These are phyloP conservation scores for Geococcyx californianus DNA, from an alignment of 2,113 vertebrate genomes.

Conservation along the genomic window DNA sequence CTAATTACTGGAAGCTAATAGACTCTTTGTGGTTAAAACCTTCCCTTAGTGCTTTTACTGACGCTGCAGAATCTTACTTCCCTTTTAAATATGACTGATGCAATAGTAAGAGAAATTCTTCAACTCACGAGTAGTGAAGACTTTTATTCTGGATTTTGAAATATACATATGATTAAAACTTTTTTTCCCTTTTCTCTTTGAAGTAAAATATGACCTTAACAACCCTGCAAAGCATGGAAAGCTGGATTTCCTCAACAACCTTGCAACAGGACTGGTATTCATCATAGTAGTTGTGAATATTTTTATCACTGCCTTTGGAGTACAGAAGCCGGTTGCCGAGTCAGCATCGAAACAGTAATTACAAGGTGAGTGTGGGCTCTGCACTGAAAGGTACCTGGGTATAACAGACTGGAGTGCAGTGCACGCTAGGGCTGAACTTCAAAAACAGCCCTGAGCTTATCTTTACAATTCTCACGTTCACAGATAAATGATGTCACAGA, in stretches of 20 bases:
- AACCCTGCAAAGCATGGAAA: slow-evolving; percentile 85
- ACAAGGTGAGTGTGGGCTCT: slow-evolving; percentile 55
- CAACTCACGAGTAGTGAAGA: neutral
- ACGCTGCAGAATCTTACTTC: slow-evolving; percentile 4
- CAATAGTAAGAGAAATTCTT: neutral
- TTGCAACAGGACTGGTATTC: slow-evolving; percentile 90
- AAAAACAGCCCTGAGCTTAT: neutral
- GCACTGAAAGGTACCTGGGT: neutral
- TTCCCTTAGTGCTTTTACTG: neutral
- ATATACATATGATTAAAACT: neutral
- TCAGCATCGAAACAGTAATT: slow-evolving; percentile 23
- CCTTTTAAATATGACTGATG: neutral
- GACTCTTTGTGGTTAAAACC: neutral
- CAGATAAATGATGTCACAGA: neutral
- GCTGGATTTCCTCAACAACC: slow-evolving; percentile 91
- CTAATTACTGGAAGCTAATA: slow-evolving; percentile 8
- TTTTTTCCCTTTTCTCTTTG: slow-evolving; percentile 5
- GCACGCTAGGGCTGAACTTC: too few species aligned
- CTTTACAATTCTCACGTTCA: neutral
- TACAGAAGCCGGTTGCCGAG: slow-evolving; percentile 80
- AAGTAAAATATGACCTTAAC: slow-evolving; percentile 97
- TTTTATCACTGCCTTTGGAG: slow-evolving; percentile 96
- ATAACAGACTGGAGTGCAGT: neutral
- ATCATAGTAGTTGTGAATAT: slow-evolving; percentile 94
- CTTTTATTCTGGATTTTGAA: slow-evolving; percentile 21